A percentile compares a stretch with the other conserved stretches of the same genome.
These are phyloP conservation scores for Coremacera marginata DNA, from an alignment of 2,888 invertebrate species.

Conservation along the genomic window DNA sequence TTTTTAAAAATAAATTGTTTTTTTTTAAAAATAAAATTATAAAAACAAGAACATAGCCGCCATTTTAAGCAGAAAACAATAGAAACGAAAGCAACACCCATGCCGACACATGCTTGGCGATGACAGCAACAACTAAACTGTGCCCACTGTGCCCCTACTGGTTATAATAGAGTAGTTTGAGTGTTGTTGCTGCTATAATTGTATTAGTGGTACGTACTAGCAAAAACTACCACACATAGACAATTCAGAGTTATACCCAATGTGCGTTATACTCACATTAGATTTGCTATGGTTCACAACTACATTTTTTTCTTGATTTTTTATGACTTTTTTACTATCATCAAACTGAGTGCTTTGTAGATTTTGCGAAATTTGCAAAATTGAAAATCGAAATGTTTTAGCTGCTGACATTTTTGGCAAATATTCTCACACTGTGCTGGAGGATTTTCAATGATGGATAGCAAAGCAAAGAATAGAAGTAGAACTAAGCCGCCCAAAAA, in stretches of 20 bases:
- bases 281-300: neutral
- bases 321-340: neutral
- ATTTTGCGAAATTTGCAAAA: conserved; percentile 45
- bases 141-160: neutral
- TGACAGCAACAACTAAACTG: neutral
- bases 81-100: neutral
- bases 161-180: neutral
- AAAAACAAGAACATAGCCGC: conserved; percentile 21
- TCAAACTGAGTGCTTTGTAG: conserved; percentile 27
- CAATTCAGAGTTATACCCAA: too few species aligned
- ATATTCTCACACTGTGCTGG: conserved; percentile 14
- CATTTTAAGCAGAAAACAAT: conserved; percentile 19
- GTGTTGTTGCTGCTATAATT: neutral
- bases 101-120: neutral
- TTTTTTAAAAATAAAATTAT: conserved; percentile 11
- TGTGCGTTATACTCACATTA: too few species aligned
- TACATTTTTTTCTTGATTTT: neutral
- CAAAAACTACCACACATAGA: too few species aligned
- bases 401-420: conserved; percentile 5
- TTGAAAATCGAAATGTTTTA: conserved; percentile 39
- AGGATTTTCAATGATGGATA: neutral
- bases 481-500: neutral
- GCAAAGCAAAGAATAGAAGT: neutral
- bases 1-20: neutral
- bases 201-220: too few species aligned